Evolutionary conservation across 1,140 invertebrate species (phyloP).

Genomic region (Maniola jurtina): DNA sequence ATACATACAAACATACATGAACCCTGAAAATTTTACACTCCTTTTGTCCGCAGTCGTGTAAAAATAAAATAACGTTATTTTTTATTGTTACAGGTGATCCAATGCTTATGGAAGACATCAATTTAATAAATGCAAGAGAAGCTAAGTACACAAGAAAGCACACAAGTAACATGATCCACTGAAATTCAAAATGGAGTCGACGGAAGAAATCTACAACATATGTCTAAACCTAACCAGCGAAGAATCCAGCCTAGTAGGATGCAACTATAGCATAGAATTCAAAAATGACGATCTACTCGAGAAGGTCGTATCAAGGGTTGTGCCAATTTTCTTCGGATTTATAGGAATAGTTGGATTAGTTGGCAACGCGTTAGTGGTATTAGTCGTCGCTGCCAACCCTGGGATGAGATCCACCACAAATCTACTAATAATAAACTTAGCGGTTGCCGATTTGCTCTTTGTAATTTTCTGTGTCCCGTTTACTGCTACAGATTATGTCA

Average conservation of each 20-base stretch:
- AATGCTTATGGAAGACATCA: not conserved
- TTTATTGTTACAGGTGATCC: slow-evolving; percentile 51
- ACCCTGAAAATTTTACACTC: too few relatives aligned
- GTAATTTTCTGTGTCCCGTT: slow-evolving; percentile 98
- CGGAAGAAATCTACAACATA: slow-evolving; percentile 69
- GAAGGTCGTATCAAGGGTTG: slow-evolving; percentile 84
- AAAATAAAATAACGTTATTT: not conserved
- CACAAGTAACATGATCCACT: slow-evolving; percentile 21
- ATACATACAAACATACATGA: too few relatives aligned
- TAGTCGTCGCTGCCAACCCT: slow-evolving; percentile 91
- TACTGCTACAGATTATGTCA: slow-evolving; percentile 92
- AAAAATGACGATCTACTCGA: slow-evolving; percentile 78
- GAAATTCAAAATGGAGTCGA: slow-evolving; percentile 54
- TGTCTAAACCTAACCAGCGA: slow-evolving; percentile 67
- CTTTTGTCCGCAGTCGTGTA: too few relatives aligned
- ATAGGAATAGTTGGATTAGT: slow-evolving; percentile 93
- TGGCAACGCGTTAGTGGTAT: slow-evolving; percentile 93
- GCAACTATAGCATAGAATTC: slow-evolving; percentile 63
- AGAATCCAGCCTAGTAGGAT: slow-evolving; percentile 53
- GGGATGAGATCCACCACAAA: slow-evolving; percentile 97
- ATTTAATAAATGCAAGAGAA: not conserved
- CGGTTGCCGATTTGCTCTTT: slow-evolving; percentile 94
- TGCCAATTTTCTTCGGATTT: slow-evolving; percentile 92
- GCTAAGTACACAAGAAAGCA: slow-evolving; percentile 9
- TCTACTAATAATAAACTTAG: slow-evolving; percentile 92